Evolutionary conservation across 2,113 vertebrate species (phyloP), one percentile per base, ranked within the genome.

Genomic region (Daubentonia madagascariensis): DNA sequence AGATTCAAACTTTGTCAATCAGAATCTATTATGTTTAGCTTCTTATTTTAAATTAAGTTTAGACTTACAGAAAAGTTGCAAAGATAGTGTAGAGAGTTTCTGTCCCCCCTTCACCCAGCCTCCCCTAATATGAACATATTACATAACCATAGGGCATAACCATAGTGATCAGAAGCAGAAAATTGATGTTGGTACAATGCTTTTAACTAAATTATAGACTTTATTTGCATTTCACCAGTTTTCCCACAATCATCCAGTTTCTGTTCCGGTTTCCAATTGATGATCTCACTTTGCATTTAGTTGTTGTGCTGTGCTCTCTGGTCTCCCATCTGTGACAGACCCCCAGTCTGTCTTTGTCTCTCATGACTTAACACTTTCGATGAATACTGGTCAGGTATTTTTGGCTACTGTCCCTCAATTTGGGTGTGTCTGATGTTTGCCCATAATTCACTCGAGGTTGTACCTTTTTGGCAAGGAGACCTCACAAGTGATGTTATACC

Each of bases 111-210:
- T 13, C 22, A 16, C 9, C 52, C 48, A 67, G 25, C 35, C 45
- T 75, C 37, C 68, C 59, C n/a, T 13, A 7, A 8, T 17, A 57
- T 6, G 40, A 68, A 35, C 72, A 22, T 61, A 37, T 87, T 87
- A 20, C 20, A 6, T 37, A 43, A 68, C 43, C 18, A 0, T 0
- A 23, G 22, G 16, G 6, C 67, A 57, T 20, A 22, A 7, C 54
- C 54, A 57, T 63, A 6, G n/a, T 14, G 57, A 23, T 61, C 40
- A 22, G 9, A 70, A 63, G 32, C n/a, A 32, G 80, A 70, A 91
- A 67, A 35, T 43, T 0, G 30, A 28, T 20, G 0, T 7, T 4
- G 0, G 43, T 18, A 0, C 5, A 0, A 0, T 16, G 25, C 93
- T 54, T 7, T 37, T 20, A 37, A 28, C 32, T 25, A 40, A 43